phyloP scores from a whole-genome alignment of 2,113 vertebrate species.

The Heloderma charlesbogerti region DNA sequence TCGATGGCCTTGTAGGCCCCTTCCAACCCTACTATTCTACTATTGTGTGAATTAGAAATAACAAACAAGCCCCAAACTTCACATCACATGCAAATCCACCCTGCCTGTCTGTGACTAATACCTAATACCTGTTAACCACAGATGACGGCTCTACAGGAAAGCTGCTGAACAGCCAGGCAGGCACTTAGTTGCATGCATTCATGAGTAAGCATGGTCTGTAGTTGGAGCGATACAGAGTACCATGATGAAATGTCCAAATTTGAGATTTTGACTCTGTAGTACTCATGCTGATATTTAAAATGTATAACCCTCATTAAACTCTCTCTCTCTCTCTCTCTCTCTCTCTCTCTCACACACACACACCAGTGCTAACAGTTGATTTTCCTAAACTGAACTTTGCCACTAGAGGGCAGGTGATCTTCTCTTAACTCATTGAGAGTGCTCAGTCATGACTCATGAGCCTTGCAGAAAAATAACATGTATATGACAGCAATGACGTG shows the following conservation, averaged over 20 bases:
- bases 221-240: background rate
- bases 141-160: background rate
- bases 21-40: too few relatives aligned
- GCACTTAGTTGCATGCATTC: background rate
- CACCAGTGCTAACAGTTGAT: background rate
- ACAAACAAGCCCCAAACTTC: background rate
- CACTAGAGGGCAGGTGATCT: conserved; percentile 8
- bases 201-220: background rate
- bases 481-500: background rate
- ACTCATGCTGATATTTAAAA: background rate
- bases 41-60: background rate
- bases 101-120: background rate
- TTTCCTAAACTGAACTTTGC: background rate
- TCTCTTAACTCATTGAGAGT: background rate
- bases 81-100: background rate
- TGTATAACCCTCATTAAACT: background rate
- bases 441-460: background rate
- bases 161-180: background rate
- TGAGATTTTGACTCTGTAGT: background rate
- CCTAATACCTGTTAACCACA: background rate
- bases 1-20: too few relatives aligned
- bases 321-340: background rate
- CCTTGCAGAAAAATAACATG: background rate
- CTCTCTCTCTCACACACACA: background rate
- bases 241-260: background rate